phyloP scores from a whole-genome alignment of 2,888 invertebrate genomes.

The Aproaerema taeniolella region DNA sequence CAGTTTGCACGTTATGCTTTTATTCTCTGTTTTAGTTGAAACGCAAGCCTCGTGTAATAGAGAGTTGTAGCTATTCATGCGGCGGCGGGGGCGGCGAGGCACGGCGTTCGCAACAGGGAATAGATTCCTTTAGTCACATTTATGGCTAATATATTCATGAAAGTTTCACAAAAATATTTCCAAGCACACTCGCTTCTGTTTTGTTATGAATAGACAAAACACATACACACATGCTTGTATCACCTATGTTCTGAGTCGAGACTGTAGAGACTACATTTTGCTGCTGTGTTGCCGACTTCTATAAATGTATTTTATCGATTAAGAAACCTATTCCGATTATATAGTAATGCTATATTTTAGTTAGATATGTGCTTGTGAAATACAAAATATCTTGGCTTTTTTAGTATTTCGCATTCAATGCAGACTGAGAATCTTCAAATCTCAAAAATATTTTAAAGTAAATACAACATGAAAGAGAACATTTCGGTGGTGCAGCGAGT shows the following conservation, averaged over 20 bases:
- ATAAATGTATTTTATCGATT: too few relatives aligned
- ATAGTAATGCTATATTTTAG: too few relatives aligned
- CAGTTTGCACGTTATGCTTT: too few relatives aligned
- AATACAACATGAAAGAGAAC: too few relatives aligned
- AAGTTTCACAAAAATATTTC: constrained; percentile 71
- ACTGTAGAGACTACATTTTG: background rate
- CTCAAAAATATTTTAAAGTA: too few relatives aligned
- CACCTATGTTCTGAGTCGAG: constrained; percentile 34
- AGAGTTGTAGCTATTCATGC: constrained; percentile 33
- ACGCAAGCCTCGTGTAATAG: constrained; percentile 29
- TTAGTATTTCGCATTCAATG: too few relatives aligned
- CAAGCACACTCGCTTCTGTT: constrained; percentile 51
- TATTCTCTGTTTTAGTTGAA: constrained; percentile 25
- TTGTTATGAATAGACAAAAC: constrained; percentile 52
- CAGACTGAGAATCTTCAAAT: too few relatives aligned
- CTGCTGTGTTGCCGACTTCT: background rate
- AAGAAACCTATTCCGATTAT: too few relatives aligned
- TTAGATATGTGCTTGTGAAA: too few relatives aligned
- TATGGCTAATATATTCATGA: constrained; percentile 78
- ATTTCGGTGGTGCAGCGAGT: constrained; percentile 42
- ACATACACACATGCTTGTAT: constrained; percentile 33
- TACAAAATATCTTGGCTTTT: too few relatives aligned
- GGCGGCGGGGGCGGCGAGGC: constrained; percentile 29
- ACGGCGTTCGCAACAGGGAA: constrained; percentile 47
- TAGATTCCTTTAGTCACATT: constrained; percentile 74